Conservation (phyloP, 2,797 vertebrate genomes). For the Hybognathus amarus region DNA sequence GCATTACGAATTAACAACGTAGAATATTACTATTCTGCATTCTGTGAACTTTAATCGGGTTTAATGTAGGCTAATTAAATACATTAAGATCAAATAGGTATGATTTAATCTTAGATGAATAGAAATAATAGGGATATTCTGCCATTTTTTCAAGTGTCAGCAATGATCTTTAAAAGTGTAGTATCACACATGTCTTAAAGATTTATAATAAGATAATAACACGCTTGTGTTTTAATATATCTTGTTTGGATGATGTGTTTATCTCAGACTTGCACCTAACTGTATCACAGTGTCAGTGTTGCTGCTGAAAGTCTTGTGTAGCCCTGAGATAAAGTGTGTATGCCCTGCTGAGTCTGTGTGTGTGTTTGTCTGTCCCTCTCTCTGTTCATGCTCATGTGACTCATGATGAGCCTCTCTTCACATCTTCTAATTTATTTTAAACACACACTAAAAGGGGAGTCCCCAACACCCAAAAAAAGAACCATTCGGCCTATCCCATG, state of each 20-base stretch:
- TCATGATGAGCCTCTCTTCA: constrained; percentile 47
- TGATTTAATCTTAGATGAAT: background rate
- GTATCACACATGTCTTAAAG: background rate
- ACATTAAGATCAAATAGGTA: background rate
- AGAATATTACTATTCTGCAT: background rate
- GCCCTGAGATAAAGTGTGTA: constrained; percentile 71
- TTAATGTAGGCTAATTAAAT: background rate
- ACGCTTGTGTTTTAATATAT: background rate
- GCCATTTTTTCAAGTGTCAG: background rate
- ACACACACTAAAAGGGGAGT: background rate
- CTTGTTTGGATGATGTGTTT: background rate
- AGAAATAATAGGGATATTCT: background rate
- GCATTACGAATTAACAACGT: background rate
- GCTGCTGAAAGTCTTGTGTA: constrained; percentile 62
- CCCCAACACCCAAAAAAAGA: too few relatives aligned
- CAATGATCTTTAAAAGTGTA: background rate
- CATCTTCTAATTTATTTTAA: background rate
- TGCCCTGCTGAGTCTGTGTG: constrained; percentile 66
- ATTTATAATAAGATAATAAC: background rate
- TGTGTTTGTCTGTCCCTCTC: constrained; percentile 61
- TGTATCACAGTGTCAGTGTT: background rate
- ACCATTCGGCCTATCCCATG: too few relatives aligned
- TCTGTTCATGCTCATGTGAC: constrained; percentile 78
- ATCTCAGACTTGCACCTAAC: constrained; percentile 11
- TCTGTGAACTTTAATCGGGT: background rate